phyloP scores from a whole-genome alignment of 2,888 invertebrate genomes.

The Ceriagrion tenellum region DNA sequence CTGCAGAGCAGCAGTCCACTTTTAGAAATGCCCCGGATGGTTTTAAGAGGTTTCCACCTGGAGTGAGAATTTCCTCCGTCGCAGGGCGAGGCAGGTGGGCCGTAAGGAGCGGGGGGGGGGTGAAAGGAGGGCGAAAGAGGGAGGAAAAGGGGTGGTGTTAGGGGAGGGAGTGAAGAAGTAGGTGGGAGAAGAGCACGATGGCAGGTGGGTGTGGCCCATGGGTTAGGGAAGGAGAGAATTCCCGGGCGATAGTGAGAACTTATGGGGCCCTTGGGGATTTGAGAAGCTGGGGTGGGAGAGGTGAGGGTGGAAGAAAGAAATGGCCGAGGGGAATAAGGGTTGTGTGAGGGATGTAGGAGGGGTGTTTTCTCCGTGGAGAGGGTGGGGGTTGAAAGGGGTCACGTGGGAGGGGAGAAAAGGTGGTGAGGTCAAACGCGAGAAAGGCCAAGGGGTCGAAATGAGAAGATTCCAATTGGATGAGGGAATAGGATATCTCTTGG shows the following conservation, averaged over 20 bases:
- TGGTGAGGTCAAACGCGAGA: neutral
- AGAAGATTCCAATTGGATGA: neutral
- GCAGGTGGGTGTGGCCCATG: neutral
- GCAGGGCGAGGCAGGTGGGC: neutral
- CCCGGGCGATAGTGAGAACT: slow-evolving; percentile 65
- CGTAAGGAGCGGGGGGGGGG: neutral
- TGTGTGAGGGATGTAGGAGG: neutral
- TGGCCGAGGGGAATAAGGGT: neutral
- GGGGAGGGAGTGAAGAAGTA: too few relatives aligned
- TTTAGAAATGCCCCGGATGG: neutral
- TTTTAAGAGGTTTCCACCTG: slow-evolving; percentile 21
- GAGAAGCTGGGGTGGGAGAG: neutral
- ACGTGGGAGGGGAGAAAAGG: neutral
- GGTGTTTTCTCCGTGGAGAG: neutral
- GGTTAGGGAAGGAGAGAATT: neutral
- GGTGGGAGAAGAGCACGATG: neutral
- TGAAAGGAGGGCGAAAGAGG: neutral
- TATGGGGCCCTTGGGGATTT: slow-evolving; percentile 26
- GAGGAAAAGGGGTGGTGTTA: neutral
- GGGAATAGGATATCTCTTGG: too few relatives aligned
- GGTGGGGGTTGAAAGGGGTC: neutral
- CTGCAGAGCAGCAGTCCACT: neutral
- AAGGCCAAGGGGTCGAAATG: neutral
- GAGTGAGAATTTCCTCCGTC: neutral
- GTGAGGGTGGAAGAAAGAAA: slow-evolving; percentile 18